Evolutionary conservation across 2,797 vertebrate species (phyloP).

Genomic region (Microtus agrestis): DNA sequence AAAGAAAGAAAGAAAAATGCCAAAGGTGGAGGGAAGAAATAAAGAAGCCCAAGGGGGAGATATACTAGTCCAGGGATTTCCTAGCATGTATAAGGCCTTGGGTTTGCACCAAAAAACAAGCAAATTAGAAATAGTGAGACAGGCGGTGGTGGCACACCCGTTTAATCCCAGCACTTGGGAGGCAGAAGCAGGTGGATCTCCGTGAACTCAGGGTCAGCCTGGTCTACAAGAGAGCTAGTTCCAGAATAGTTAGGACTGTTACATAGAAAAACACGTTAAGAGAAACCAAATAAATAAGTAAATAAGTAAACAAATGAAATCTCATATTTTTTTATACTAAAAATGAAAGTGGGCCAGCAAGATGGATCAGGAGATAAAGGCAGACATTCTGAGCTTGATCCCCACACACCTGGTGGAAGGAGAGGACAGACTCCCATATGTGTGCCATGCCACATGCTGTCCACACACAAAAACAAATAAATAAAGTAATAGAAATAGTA

Average conservation of each 20-base stretch:
- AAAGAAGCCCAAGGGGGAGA: background rate
- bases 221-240: too few species aligned
- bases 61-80: background rate
- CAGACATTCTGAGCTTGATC: background rate
- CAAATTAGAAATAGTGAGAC: background rate
- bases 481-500: background rate
- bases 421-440: background rate
- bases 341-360: background rate
- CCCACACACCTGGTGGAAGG: background rate
- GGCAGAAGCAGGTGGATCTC: too few species aligned
- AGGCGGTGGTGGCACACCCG: too few species aligned
- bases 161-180: too few species aligned
- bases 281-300: background rate
- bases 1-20: background rate
- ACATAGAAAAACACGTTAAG: too few species aligned
- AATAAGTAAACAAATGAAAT: background rate
- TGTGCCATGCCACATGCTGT: background rate
- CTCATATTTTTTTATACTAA: background rate
- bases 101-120: background rate
- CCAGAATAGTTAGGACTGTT: too few species aligned
- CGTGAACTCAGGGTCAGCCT: too few species aligned
- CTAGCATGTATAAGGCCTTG: background rate
- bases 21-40: background rate
- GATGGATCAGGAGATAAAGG: background rate
- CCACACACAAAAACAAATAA: background rate